These are phyloP conservation scores for Campylomormyrus tamandua DNA, from an alignment of 2,113 vertebrate species.

Conservation along the genomic window DNA sequence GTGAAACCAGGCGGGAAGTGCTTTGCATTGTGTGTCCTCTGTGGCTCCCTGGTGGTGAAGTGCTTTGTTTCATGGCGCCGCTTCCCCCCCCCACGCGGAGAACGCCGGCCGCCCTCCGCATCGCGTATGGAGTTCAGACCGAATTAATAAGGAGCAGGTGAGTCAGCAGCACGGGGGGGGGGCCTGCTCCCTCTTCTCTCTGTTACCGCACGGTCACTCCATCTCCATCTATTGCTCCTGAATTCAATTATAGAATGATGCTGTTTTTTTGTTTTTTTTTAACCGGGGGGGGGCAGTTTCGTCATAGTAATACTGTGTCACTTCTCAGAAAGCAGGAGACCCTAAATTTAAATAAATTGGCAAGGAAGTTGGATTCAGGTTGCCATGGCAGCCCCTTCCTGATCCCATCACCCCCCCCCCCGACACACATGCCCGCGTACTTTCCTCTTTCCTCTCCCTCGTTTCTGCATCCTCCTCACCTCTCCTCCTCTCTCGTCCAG, in stretches of 20 bases:
- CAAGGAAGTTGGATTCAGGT: slow-evolving; percentile 22
- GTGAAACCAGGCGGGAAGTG: not conserved
- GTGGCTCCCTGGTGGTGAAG: not conserved
- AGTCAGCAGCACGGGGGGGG: not conserved
- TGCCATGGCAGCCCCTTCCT: slow-evolving; percentile 22
- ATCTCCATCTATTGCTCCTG: not conserved
- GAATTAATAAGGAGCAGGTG: not conserved
- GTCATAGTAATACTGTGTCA: not conserved
- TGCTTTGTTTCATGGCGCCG: not conserved
- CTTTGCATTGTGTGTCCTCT: not conserved
- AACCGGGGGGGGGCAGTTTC: not conserved
- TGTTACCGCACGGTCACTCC: not conserved
- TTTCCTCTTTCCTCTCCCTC: not conserved
- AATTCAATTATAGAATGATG: not conserved
- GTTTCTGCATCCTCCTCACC: slow-evolving; percentile 6
- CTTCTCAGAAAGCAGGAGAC: slow-evolving; percentile 6
- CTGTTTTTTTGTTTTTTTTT: not conserved
- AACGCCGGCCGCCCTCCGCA: not conserved
- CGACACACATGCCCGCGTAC: not conserved
- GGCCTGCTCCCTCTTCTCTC: not conserved
- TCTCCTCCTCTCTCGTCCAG: not conserved
- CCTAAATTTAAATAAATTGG: slow-evolving; percentile 22
- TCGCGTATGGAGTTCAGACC: not conserved
- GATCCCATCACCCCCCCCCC: not conserved
- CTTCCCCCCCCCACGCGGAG: no score